These are phyloP conservation scores for Formica exsecta DNA, from an alignment of 1,140 invertebrate genomes.

Conservation along the genomic window DNA sequence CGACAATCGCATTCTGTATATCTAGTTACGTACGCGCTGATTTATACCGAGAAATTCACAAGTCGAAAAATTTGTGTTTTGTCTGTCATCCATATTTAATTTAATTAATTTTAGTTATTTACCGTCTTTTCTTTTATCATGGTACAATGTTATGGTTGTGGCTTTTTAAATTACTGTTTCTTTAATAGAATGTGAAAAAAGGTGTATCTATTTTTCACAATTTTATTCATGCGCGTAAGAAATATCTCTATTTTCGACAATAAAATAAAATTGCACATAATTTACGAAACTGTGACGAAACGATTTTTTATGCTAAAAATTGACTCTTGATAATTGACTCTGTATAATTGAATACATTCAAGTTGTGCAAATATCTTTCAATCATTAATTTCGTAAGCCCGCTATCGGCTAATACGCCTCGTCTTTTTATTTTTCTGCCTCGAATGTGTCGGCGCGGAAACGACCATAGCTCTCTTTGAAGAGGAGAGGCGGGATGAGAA, in stretches of 20 bases:
- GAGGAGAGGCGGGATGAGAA: constrained; percentile 22
- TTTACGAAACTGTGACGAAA: neutral
- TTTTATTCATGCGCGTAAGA: neutral
- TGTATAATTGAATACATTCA: neutral
- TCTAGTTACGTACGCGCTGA: neutral
- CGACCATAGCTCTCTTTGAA: constrained; percentile 34
- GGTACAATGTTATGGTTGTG: neutral
- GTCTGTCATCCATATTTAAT: neutral
- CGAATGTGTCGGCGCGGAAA: constrained; percentile 41
- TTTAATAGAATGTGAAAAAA: neutral
- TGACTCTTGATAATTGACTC: neutral
- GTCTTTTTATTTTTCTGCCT: constrained; percentile 33
- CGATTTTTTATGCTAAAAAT: neutral
- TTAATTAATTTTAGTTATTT: neutral
- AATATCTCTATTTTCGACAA: no score
- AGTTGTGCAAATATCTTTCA: neutral
- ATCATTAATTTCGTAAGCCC: constrained; percentile 5
- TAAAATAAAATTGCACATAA: neutral
- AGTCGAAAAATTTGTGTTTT: constrained; percentile 2
- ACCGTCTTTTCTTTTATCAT: no score
- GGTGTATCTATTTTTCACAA: neutral
- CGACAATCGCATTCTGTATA: constrained; percentile 34
- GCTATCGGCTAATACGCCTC: neutral
- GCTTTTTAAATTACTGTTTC: neutral
- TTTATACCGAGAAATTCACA: neutral